These are phyloP conservation scores for honey bee (Apis mellifera) DNA, from an alignment of 1,140 invertebrate genomes.

Conservation along the genomic window Amel_HAv3.1 CM009935.2:6852501-6853000, in stretches of 20 bases:
- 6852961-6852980: background rate
- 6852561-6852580: background rate
- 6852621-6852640: conserved; percentile 19
- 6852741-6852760: conserved; percentile 15
- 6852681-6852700: conserved; percentile 18
- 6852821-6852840: conserved; percentile 22
- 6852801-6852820: conserved; percentile 14
- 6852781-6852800: conserved; percentile 1
- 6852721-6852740: conserved; percentile 18
- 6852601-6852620: background rate
- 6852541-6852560: background rate
- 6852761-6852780: conserved; percentile 33
- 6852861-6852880: background rate
- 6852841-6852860: background rate
- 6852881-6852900: background rate
- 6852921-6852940: background rate
- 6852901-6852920: background rate
- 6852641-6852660: background rate
- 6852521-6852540: background rate
- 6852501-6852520: conserved; percentile 35
- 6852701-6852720: background rate
- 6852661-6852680: background rate
- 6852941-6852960: background rate
- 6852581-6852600: background rate
- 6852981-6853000: background rate